These are phyloP conservation scores for Drosophila gunungcola DNA, from an alignment of 1,140 invertebrate genomes.

Conservation along the genomic window DNA sequence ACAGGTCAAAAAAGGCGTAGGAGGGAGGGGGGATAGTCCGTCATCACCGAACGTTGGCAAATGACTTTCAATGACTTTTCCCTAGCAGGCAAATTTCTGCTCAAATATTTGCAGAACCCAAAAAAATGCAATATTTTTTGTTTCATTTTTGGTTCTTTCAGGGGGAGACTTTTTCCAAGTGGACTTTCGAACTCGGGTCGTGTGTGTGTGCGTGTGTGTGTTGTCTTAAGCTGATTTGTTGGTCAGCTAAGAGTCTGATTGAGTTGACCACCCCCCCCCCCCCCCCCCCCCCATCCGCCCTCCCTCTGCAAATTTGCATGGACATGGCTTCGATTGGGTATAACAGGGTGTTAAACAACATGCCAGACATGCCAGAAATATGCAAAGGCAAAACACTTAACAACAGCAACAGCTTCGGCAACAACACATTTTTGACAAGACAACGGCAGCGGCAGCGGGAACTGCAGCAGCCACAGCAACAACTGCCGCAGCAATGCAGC, in stretches of 20 bases:
- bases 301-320: conserved; percentile 50
- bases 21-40: not conserved
- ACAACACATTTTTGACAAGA: conserved; percentile 73
- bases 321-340: conserved; percentile 34
- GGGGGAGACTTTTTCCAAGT: not conserved
- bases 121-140: conserved; percentile 8
- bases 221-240: conserved; percentile 83
- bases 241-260: conserved; percentile 69
- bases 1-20: conserved; percentile 13
- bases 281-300: not conserved
- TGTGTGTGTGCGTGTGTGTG: conserved; percentile 17
- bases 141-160: conserved; percentile 7
- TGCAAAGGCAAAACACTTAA: conserved; percentile 78
- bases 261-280: conserved; percentile 30
- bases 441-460: conserved; percentile 12
- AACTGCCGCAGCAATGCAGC: conserved; percentile 4
- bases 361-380: conserved; percentile 68
- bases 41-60: conserved; percentile 48
- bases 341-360: conserved; percentile 74
- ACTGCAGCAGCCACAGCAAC: not conserved
- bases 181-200: not conserved
- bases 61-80: conserved; percentile 74
- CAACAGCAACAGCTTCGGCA: conserved; percentile 51
- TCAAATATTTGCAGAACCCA: conserved; percentile 61
- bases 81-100: conserved; percentile 48